Evolutionary conservation across 2,113 vertebrate species (phyloP), one percentile per base, ranked within the genome.

Genomic region (Trichomycterus rosablanca): DNA sequence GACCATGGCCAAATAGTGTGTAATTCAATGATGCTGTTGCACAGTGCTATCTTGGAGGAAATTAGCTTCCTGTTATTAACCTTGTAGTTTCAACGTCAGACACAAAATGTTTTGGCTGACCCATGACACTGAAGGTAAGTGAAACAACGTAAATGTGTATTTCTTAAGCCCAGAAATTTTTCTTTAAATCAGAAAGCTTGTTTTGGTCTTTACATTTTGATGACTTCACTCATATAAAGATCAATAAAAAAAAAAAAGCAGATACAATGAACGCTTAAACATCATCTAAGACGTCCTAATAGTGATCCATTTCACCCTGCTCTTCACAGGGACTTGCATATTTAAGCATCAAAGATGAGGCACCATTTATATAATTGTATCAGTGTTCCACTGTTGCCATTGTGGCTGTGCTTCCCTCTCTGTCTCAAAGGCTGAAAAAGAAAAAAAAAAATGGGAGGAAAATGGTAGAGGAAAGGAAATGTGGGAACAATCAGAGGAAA

Each of bases 401-500:
- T 22, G 37, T 70, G 26, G 10, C 16, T 1, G 22, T 9, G 18
- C 14, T 49, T 52, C 20, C 16, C n/a, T 23, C 15, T 59, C 7
- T 3, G 37, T 24, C 42, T 35, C 30, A 19, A 59, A 37, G 20
- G 18, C 43, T 34, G 24, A 11, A 63, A 58, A 3, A 42, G 43
- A 20, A 22, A 24, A 26, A 35, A 5, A 39, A 54, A 18, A 43
- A 28, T 59, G 18, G 26, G 39, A 45, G 50, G 12, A 39, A 39
- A 63, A 53, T n/a, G n/a, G n/a, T n/a, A n/a, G n/a, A n/a, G n/a
- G 32, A 30, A 50, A 34, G 60, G 42, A 71, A 71, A 66, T 39
- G 3, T 18, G 20, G n/a, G 35, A 14, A 66, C 63, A 71, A 66
- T 62, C 37, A 51, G 37, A 37, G 69, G 69, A 71, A 71, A 66